Percentiles rank a stretch among this genome's conserved stretches.
Evolutionary conservation across 1,140 invertebrate species (phyloP).

Genomic region (Chymomyza costata): DNA sequence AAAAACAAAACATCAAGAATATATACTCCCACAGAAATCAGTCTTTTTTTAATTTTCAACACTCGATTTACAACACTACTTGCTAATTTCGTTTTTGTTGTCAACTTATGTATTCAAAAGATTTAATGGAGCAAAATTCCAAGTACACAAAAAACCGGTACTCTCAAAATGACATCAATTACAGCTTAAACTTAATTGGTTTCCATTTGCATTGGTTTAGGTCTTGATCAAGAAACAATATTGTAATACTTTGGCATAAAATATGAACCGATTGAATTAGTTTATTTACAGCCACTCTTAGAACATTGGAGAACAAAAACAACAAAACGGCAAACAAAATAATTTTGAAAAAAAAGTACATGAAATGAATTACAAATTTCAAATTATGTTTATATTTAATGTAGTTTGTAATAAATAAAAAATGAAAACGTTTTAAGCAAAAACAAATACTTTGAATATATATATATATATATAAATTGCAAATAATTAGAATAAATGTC

Average conservation of each 20-base stretch:
- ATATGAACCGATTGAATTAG: too few species aligned
- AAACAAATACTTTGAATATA: slow-evolving; percentile 65
- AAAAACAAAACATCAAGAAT: slow-evolving; percentile 53
- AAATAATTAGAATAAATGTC: slow-evolving; percentile 72
- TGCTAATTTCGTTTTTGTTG: too few species aligned
- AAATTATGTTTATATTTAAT: slow-evolving; percentile 67
- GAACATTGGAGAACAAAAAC: too few species aligned
- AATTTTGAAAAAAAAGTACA: slow-evolving; percentile 37
- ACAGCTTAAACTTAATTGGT: slow-evolving; percentile 34
- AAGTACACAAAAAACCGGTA: too few species aligned
- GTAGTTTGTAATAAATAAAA: slow-evolving; percentile 69
- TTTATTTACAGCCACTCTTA: too few species aligned
- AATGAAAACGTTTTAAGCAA: slow-evolving; percentile 47
- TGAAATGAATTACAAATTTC: slow-evolving; percentile 56
- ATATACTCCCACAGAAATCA: slow-evolving; percentile 57
- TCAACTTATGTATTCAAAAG: neutral
- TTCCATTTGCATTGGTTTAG: slow-evolving; percentile 36
- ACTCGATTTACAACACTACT: slow-evolving; percentile 44
- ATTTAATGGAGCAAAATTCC: slow-evolving; percentile 38
- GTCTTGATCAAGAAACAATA: slow-evolving; percentile 9
- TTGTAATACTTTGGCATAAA: too few species aligned
- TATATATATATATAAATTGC: slow-evolving; percentile 71
- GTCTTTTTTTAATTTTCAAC: too few species aligned
- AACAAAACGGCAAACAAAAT: slow-evolving; percentile 9
- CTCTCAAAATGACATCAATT: slow-evolving; percentile 59